phyloP scores from a whole-genome alignment of 2,113 vertebrate species.

The Eptesicus fuscus region DNA sequence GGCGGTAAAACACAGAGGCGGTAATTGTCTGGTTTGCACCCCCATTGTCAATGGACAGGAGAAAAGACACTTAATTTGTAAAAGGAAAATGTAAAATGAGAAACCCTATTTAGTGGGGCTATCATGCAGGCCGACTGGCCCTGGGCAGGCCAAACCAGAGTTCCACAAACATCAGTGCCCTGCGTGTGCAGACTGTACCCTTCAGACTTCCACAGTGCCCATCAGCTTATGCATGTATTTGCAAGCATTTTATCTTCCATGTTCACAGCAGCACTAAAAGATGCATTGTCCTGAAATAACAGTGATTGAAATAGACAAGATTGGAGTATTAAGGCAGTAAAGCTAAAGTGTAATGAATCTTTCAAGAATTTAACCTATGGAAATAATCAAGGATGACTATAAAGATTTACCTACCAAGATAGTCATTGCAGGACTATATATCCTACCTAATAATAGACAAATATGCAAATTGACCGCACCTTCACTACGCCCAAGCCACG shows the following conservation, averaged over 20 bases:
- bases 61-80: neutral
- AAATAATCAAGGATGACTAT: neutral
- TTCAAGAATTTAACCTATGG: neutral
- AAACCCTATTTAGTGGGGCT: neutral
- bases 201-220: neutral
- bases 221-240: neutral
- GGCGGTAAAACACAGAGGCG: neutral
- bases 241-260: neutral
- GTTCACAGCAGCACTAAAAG: neutral
- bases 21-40: neutral
- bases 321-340: neutral
- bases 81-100: neutral
- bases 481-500: too few relatives aligned
- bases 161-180: accelerated
- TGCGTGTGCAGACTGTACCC: accelerated
- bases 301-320: neutral
- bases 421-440: neutral
- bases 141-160: neutral
- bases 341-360: neutral
- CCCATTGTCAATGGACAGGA: neutral
- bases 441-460: too few relatives aligned
- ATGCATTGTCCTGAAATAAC: neutral
- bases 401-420: neutral
- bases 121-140: too few relatives aligned
- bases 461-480: too few relatives aligned